Percentiles rank a stretch among this genome's conserved stretches.
Evolutionary conservation across 2,888 invertebrate genomes (phyloP).

Genomic region (Limenitis arthemis): DNA sequence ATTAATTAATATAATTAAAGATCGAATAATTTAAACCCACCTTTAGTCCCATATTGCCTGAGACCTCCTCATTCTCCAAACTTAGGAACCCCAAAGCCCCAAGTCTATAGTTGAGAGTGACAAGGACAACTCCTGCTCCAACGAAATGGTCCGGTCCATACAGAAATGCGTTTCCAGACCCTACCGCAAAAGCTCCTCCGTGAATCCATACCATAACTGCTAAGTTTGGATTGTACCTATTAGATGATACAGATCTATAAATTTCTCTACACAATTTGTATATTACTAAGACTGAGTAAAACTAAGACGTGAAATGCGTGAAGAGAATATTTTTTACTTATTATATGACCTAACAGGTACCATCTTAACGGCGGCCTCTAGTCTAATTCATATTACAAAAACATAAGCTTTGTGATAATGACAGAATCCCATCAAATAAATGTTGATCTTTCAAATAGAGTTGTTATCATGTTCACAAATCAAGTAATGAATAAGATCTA

Average conservation of each 20-base stretch:
- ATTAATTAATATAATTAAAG: too few species aligned
- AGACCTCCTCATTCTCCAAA: conserved; percentile 72
- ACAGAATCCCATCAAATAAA: too few species aligned
- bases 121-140: conserved; percentile 73
- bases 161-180: conserved; percentile 74
- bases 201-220: conserved; percentile 79
- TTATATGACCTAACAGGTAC: too few species aligned
- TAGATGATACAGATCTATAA: not conserved
- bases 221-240: conserved; percentile 65
- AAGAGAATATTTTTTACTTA: too few species aligned
- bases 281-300: too few species aligned
- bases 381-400: too few species aligned
- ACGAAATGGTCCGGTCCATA: conserved; percentile 76
- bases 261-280: not conserved
- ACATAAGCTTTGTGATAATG: too few species aligned
- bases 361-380: too few species aligned
- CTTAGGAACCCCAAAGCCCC: conserved; percentile 76
- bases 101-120: conserved; percentile 75
- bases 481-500: too few species aligned
- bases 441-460: too few species aligned
- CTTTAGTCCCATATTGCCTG: conserved; percentile 78
- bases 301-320: too few species aligned
- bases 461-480: too few species aligned
- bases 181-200: conserved; percentile 75
- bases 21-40: conserved; percentile 33